A percentile compares a stretch with the other conserved stretches of the same genome.
phyloP scores from a whole-genome alignment of 2,113 vertebrate genomes.

The Myotis yumanensis region DNA sequence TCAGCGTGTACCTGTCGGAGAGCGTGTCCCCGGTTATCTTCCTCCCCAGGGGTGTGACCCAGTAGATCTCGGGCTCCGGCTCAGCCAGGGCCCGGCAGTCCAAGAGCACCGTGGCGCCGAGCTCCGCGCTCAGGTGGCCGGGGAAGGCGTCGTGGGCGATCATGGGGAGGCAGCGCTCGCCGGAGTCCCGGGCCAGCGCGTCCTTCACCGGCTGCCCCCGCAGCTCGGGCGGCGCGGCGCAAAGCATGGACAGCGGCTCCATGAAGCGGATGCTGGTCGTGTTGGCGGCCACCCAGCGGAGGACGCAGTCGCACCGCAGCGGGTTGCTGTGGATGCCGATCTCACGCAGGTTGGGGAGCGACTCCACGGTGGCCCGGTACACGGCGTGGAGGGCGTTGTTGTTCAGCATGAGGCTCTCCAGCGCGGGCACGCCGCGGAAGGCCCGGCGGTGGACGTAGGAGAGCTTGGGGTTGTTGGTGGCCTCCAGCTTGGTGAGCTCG shows the following conservation, averaged over 20 bases:
- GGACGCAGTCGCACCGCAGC: constrained; percentile 95
- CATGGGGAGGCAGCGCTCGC: constrained; percentile 95
- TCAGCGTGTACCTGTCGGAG: constrained; percentile 94
- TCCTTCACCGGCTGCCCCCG: constrained; percentile 93
- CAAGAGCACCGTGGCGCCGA: constrained; percentile 89
- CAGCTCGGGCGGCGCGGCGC: constrained; percentile 92
- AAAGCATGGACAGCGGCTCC: constrained; percentile 97
- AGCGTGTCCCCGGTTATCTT: constrained; percentile 91
- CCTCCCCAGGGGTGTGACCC: constrained; percentile 96
- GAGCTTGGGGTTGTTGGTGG: constrained; percentile 97
- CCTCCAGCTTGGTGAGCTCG: constrained; percentile 97
- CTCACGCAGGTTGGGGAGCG: constrained; percentile 95
- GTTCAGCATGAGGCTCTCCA: constrained; percentile 98
- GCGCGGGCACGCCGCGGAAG: constrained; percentile 94
- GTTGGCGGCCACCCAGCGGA: constrained; percentile 96
- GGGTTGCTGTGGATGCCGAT: constrained; percentile 98
- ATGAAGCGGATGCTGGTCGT: constrained; percentile 96
- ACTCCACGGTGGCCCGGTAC: constrained; percentile 93
- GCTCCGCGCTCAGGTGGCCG: constrained; percentile 91
- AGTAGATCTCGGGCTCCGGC: constrained; percentile 97
- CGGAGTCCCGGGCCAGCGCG: constrained; percentile 88
- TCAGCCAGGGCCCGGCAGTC: constrained; percentile 98
- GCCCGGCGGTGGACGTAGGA: constrained; percentile 93
- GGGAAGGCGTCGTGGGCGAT: constrained; percentile 95
- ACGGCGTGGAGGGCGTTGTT: constrained; percentile 96